Evolutionary conservation across 2,797 vertebrate species (phyloP).

Genomic region (Choloepus didactylus): DNA sequence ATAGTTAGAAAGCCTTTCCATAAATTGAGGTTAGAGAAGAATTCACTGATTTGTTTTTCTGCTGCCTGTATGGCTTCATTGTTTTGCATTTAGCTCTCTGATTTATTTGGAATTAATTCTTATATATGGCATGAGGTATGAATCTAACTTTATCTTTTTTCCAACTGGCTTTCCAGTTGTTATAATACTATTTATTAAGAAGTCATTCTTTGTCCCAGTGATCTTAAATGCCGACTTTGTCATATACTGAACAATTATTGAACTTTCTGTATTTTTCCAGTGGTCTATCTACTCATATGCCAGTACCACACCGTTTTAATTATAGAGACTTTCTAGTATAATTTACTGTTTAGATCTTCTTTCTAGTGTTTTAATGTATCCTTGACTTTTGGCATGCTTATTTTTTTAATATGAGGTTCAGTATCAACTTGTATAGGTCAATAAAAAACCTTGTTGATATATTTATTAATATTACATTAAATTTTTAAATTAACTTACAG

Average conservation of each 20-base stretch:
- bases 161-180: neutral
- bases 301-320: neutral
- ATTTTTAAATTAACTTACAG: neutral
- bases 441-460: neutral
- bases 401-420: neutral
- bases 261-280: neutral
- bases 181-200: neutral
- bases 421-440: neutral
- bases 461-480: neutral
- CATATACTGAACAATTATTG: neutral
- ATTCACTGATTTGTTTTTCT: neutral
- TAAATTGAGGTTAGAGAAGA: neutral
- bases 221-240: neutral
- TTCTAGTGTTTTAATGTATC: neutral
- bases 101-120: slow-evolving; percentile 11
- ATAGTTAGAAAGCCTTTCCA: neutral
- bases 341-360: neutral
- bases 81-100: neutral
- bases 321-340: neutral
- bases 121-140: neutral
- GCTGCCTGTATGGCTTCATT: neutral
- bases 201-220: neutral
- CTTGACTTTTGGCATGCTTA: neutral
- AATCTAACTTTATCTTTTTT: slow-evolving; percentile 44
- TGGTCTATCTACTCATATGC: neutral